Conservation (phyloP, 35 echinoderm and acorn worm species). For the Apostichopus parvimensis region DNA sequence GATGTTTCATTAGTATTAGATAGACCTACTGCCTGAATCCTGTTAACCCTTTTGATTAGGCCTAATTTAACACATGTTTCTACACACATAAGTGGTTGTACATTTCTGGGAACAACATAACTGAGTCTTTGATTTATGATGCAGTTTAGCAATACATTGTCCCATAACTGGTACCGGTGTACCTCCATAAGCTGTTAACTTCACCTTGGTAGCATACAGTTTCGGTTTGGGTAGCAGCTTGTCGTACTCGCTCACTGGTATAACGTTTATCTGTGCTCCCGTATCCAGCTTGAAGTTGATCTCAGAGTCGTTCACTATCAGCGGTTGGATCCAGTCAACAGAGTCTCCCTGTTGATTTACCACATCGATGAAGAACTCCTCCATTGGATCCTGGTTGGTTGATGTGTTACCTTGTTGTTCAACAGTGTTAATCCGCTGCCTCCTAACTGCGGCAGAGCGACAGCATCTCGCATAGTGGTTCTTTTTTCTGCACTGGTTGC, state of each 20-base stretch:
- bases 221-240: constrained; percentile 34
- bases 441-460: not conserved
- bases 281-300: constrained; percentile 67
- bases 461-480: constrained; percentile 45
- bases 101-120: constrained; percentile 42
- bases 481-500: constrained; percentile 25
- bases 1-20: not conserved
- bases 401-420: not conserved
- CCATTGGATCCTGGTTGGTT: not conserved
- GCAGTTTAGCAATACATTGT: constrained; percentile 40
- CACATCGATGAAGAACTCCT: constrained; percentile 34
- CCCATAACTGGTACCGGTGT: constrained; percentile 41
- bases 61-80: constrained; percentile 55
- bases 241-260: constrained; percentile 47
- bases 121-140: constrained; percentile 19
- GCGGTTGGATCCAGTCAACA: constrained; percentile 8
- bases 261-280: constrained; percentile 66
- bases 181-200: constrained; percentile 50
- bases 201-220: not conserved
- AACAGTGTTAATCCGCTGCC: not conserved
- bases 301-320: not conserved
- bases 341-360: constrained; percentile 15
- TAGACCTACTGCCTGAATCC: not conserved
- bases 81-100: constrained; percentile 64
- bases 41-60: constrained; percentile 42